Evolutionary conservation across 2,888 invertebrate genomes (phyloP).

Genomic region (Eilema griseolum): DNA sequence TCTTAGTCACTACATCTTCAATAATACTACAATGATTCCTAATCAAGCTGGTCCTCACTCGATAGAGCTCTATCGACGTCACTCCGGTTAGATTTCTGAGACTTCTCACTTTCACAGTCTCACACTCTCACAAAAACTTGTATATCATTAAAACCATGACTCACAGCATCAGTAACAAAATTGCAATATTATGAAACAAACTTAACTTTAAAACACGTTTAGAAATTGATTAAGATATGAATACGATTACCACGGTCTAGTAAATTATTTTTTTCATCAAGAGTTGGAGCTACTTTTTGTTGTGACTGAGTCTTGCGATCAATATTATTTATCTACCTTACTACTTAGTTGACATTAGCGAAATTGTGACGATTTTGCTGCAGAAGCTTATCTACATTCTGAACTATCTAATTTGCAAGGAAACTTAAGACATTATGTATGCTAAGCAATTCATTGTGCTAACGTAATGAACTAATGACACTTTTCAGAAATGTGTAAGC

Average conservation of each 20-base stretch:
- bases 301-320: neutral
- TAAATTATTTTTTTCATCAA: neutral
- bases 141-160: conserved; percentile 19
- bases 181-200: conserved; percentile 27
- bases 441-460: neutral
- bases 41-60: no score
- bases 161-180: conserved; percentile 22
- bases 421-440: neutral
- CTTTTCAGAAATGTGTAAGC: neutral
- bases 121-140: conserved; percentile 31
- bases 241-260: conserved; percentile 4
- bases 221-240: conserved; percentile 16
- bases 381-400: neutral
- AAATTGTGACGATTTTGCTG: neutral
- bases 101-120: no score
- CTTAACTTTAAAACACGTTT: conserved; percentile 31
- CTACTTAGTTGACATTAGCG: neutral
- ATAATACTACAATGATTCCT: no score
- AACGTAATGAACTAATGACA: neutral
- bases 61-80: no score
- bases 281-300: neutral
- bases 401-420: neutral
- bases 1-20: no score
- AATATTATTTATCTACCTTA: neutral
- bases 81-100: no score